Evolutionary conservation across 2,797 vertebrate genomes (phyloP).

Genomic region (Hippopotamyrus pictus): DNA sequence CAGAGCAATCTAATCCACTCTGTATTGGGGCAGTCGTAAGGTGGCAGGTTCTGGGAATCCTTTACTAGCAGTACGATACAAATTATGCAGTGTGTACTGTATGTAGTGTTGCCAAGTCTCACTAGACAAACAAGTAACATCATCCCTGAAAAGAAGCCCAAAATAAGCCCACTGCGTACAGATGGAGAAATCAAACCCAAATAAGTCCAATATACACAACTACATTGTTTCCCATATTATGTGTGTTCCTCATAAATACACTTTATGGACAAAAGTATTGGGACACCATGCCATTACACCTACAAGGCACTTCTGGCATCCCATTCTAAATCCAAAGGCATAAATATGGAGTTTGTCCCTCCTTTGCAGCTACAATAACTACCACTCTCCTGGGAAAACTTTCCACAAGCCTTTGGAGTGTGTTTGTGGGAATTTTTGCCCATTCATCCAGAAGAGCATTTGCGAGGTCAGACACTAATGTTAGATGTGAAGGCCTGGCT

Average conservation of each 20-base stretch:
- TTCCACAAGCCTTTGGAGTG: background rate
- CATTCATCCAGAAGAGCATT: background rate
- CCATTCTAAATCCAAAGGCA: background rate
- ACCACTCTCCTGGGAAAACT: background rate
- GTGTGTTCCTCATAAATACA: background rate
- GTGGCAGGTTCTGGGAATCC: background rate
- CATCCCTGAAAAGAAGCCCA: background rate
- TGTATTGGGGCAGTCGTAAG: background rate
- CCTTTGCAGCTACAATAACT: background rate
- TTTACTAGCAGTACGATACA: background rate
- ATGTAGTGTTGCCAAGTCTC: background rate
- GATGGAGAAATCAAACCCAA: background rate
- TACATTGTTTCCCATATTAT: background rate
- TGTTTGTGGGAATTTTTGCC: background rate
- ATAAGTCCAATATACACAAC: background rate
- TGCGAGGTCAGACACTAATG: background rate
- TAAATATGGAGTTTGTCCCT: background rate
- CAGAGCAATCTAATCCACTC: background rate
- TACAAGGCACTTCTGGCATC: background rate
- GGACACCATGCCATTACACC: background rate
- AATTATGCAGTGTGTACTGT: background rate
- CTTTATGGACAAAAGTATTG: background rate
- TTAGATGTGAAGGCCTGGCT: background rate
- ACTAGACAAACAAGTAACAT: background rate
- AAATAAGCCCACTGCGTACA: background rate